Evolutionary conservation across 2,113 vertebrate genomes (phyloP), one percentile per base, ranked within the genome.

Genomic region (Probosciger aterrimus): DNA sequence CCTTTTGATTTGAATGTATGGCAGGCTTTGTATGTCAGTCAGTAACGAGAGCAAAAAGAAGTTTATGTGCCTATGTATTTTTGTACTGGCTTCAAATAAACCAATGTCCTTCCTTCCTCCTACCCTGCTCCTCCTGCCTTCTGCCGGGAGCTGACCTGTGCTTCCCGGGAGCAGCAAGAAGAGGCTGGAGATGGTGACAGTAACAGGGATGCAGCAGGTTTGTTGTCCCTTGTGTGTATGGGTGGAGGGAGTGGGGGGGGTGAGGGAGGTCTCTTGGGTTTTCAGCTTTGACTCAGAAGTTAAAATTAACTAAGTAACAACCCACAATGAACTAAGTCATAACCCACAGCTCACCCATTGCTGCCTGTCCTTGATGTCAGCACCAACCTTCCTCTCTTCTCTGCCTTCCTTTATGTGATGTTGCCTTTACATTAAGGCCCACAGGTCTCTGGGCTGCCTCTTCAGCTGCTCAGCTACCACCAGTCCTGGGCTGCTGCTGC

Each of bases 11-110:
- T 24, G 80, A 94, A 85, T 92, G 95, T 96, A 39, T 19, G 83
- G 90, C 92, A 95, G 91, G 84, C 95, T 96, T 91, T 82, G 50
- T 68, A 35, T 92, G 82, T 88, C 64, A 71, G 86, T 95, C 95
- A 93, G 87, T 39, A 67, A 18, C 57, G 80, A 97, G 17, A 94
- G 88, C 87, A 92, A 86, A 63, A 95, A 74, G 46, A 92, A 77
- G 95, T 96, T 97, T 67, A 82, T 95, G 96, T 97, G 96, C 97
- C 97, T 96, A 71, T 96, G 95, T 98, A 97, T 98, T 98, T 98
- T 98, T 98, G 95, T 98, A 98, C 95, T 85, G 64, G 92, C 96
- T 92, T 97, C 65, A 53, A 98, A 98, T 98, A 98, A 98, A 98
- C 30, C 65, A 37, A 68, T 43, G 88, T 57, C 41, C n/a, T 89